phyloP scores from a whole-genome alignment of 2,888 invertebrate species.

The Lacanobia oleracea region DNA sequence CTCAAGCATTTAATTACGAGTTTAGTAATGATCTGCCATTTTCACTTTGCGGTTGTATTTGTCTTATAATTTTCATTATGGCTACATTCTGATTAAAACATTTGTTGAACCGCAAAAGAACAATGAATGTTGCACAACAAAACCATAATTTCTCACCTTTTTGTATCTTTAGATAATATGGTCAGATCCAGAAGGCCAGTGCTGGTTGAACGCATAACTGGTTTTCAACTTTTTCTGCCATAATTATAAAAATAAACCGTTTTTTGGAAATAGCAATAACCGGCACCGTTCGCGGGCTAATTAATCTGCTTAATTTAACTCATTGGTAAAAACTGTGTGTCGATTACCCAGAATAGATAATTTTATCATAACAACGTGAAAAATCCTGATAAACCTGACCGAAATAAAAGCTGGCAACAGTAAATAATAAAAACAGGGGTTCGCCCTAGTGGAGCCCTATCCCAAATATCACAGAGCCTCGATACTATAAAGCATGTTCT shows the following conservation, averaged over 20 bases:
- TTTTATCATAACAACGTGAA: constrained; percentile 9
- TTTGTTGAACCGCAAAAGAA: constrained; percentile 22
- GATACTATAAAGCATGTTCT: constrained; percentile 46
- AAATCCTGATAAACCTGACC: background rate
- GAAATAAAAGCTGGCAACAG: background rate
- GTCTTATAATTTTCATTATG: constrained; percentile 25
- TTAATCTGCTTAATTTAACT: background rate
- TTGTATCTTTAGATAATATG: background rate
- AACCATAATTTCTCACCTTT: constrained; percentile 18
- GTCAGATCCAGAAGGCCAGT: constrained; percentile 8
- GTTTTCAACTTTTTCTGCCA: background rate
- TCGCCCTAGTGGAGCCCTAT: background rate
- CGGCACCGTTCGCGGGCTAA: background rate
- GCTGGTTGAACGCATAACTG: background rate
- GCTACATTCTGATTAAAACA: constrained; percentile 36
- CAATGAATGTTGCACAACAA: constrained; percentile 26
- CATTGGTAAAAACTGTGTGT: constrained; percentile 14
- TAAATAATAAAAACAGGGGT: constrained; percentile 7
- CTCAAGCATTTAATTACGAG: constrained; percentile 18
- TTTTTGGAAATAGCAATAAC: background rate
- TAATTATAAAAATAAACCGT: background rate
- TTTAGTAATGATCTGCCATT: constrained; percentile 21
- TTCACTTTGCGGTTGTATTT: constrained; percentile 29
- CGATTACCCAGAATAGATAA: constrained; percentile 14
- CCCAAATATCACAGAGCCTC: constrained; percentile 26